Evolutionary conservation across 2,888 invertebrate genomes (phyloP).

Genomic region (Polymixis flavicincta): DNA sequence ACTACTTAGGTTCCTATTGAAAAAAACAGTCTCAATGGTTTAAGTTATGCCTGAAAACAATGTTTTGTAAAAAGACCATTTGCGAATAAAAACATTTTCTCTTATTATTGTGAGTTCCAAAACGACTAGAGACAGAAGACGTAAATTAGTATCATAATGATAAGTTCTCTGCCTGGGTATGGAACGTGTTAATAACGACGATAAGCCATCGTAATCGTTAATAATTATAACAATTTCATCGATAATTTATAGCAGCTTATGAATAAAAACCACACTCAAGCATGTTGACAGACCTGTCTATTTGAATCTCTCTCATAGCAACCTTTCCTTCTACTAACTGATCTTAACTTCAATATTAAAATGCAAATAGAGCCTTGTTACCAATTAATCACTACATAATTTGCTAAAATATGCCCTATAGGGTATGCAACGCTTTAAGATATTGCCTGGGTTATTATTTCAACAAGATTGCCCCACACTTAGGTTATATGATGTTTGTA

Average conservation of each 20-base stretch:
- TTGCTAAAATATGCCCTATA: not conserved
- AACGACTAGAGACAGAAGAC: not conserved
- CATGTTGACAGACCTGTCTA: not conserved
- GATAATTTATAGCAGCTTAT: not conserved
- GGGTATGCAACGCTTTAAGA: constrained; percentile 4
- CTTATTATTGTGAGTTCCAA: not conserved
- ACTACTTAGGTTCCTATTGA: too few relatives aligned
- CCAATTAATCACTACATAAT: constrained; percentile 34
- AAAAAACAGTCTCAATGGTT: too few relatives aligned
- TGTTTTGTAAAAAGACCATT: not conserved
- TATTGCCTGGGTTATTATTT: constrained; percentile 50
- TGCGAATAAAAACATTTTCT: not conserved
- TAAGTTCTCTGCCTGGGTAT: too few relatives aligned
- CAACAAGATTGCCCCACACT: constrained; percentile 49
- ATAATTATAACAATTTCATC: constrained; percentile 2
- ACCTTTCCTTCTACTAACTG: not conserved
- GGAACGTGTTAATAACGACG: constrained; percentile 3
- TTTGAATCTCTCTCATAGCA: not conserved
- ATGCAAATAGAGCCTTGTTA: constrained; percentile 35
- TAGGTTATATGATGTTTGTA: constrained; percentile 55
- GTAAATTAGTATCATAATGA: not conserved
- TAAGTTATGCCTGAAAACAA: too few relatives aligned
- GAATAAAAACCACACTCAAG: not conserved
- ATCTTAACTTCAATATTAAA: constrained; percentile 9
- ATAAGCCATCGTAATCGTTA: not conserved